Evolutionary conservation across 2,888 invertebrate genomes (phyloP), one percentile per base, ranked within the genome.

Genomic region (Adelognathus sp.): DNA sequence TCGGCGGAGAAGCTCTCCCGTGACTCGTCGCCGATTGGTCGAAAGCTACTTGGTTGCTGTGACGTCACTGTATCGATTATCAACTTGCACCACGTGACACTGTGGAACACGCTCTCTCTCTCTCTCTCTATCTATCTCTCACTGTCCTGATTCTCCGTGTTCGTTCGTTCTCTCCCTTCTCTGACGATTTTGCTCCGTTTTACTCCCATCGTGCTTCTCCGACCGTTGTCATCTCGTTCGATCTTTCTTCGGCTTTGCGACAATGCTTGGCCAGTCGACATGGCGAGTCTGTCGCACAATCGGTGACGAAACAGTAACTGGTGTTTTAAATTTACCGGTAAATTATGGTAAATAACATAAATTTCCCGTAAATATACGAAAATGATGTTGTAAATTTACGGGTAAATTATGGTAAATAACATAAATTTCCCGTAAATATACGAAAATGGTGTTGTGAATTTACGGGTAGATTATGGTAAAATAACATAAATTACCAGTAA

Each of bases 51-150:
- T 75, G 63, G 61, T n/a, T n/a, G n/a, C 36, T 67, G 33, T 85
- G 84, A 86, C 85, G 84, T 86, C 84, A 84, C 71, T 31, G 21
- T 78, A 86, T 86, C 82, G 84, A 86, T 86, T 85, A 85, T 80
- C 77, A 70, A 36, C n/a, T n/a, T n/a, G 14, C 46, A 56, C 75
- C 82, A 83, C 81, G 83, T 84, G 83, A 82, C 77, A 61, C 72
- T 60, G 33, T 29, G 41, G 41, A n/a, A n/a, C n/a, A n/a, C n/a
- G 18, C 29, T 61, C 46, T 44, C 61, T n/a, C n/a, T n/a, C n/a
- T n/a, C n/a, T n/a, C n/a, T n/a, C n/a, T n/a, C n/a, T n/a, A n/a
- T n/a, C n/a, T n/a, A n/a, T n/a, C n/a, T n/a, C n/a, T n/a, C n/a
- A n/a, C n/a, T n/a, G n/a, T 46, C 39, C 54, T 71, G 70, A 70